phyloP scores from a whole-genome alignment of 2,113 vertebrate species.

The Chionis minor region DNA sequence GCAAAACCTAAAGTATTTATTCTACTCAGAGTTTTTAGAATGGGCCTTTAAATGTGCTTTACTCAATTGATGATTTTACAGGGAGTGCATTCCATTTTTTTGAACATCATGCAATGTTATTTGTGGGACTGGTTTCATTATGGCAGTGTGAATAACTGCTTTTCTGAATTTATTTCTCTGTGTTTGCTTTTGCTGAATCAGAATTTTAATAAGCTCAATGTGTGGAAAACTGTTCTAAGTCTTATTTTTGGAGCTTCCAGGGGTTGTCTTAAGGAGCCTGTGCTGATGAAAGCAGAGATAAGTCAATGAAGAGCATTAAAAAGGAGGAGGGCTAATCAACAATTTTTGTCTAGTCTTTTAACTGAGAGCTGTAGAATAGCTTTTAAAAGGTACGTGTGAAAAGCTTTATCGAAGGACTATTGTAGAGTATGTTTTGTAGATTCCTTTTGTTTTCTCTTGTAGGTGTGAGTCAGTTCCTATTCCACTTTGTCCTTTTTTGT shows the following conservation, averaged over 20 bases:
- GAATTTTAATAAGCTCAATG: not conserved
- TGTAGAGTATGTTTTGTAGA: not conserved
- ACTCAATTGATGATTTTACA: not conserved
- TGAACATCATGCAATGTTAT: not conserved
- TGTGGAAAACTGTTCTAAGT: not conserved
- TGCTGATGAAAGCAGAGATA: not conserved
- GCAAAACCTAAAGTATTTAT: not conserved
- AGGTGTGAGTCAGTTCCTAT: not conserved
- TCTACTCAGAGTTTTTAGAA: not conserved
- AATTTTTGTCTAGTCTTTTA: not conserved
- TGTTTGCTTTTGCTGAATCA: not conserved
- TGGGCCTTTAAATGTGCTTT: not conserved
- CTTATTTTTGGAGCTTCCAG: not conserved
- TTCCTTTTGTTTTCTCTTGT: not conserved
- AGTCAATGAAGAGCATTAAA: not conserved
- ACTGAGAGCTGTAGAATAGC: not conserved
- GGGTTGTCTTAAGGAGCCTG: not conserved
- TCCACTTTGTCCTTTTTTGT: not conserved
- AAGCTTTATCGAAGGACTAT: not conserved
- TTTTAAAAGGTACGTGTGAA: not conserved
- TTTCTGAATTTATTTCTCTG: not conserved
- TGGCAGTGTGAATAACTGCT: not conserved
- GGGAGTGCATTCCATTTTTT: not conserved
- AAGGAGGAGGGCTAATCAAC: too few relatives aligned
- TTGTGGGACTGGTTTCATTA: not conserved